Percentiles rank a stretch among this genome's conserved stretches.
These are phyloP conservation scores for Corythaixoides concolor DNA, from an alignment of 2,113 vertebrate species.

Conservation along the genomic window DNA sequence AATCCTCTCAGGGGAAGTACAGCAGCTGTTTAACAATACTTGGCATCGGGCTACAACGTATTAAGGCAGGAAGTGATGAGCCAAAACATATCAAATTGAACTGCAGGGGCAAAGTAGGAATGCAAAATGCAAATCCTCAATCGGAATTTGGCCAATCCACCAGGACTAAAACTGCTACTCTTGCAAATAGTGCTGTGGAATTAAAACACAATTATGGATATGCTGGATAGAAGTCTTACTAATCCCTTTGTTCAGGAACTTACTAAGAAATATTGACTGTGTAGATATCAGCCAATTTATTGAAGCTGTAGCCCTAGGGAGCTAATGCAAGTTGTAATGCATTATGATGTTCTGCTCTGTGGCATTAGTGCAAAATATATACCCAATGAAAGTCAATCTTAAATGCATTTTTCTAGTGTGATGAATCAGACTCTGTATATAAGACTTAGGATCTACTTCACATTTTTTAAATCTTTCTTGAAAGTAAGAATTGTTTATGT, in stretches of 20 bases:
- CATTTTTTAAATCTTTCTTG: neutral
- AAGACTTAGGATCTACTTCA: neutral
- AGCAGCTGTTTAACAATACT: slow-evolving; percentile 59
- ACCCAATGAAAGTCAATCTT: neutral
- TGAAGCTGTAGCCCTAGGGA: slow-evolving; percentile 23
- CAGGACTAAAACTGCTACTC: slow-evolving; percentile 29
- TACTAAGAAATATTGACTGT: slow-evolving; percentile 39
- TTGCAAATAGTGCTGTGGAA: slow-evolving; percentile 22
- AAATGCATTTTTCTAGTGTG: slow-evolving; percentile 4
- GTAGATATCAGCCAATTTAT: slow-evolving; percentile 34
- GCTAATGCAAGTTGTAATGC: neutral
- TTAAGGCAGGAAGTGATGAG: slow-evolving; percentile 59
- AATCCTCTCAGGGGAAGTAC: slow-evolving; percentile 37
- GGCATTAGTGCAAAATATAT: slow-evolving; percentile 5
- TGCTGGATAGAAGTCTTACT: slow-evolving; percentile 10
- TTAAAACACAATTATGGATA: slow-evolving; percentile 8
- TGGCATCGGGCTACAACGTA: neutral
- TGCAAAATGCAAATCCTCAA: slow-evolving; percentile 54
- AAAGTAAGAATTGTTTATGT: neutral
- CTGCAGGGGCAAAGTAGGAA: slow-evolving; percentile 39
- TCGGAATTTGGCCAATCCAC: neutral
- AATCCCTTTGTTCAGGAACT: slow-evolving; percentile 31
- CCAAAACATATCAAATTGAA: slow-evolving; percentile 63
- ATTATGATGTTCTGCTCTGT: neutral
- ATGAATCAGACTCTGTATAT: neutral